Conservation (phyloP, 2,888 invertebrate species). For the Drosophila falleni region DNA sequence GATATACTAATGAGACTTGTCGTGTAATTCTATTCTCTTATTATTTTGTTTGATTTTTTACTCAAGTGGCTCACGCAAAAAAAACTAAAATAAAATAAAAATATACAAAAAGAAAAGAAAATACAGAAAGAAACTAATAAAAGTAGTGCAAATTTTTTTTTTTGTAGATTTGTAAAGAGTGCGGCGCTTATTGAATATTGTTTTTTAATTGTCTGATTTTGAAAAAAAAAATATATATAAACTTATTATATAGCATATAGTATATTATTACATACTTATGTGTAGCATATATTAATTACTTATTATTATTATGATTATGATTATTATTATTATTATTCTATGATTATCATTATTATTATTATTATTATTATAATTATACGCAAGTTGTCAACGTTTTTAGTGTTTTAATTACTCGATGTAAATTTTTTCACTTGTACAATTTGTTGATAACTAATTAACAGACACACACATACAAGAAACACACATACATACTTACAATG, state of each 20-base stretch:
- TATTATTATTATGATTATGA: slow-evolving; percentile 40
- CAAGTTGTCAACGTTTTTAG: slow-evolving; percentile 50
- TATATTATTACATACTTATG: slow-evolving; percentile 28
- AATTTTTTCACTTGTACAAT: slow-evolving; percentile 74
- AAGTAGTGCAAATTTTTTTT: slow-evolving; percentile 44
- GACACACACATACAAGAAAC: slow-evolving; percentile 17
- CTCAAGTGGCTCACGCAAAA: slow-evolving; percentile 25
- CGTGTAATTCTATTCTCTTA: slow-evolving; percentile 21
- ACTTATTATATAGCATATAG: slow-evolving; percentile 41
- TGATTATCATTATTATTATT: slow-evolving; percentile 34
- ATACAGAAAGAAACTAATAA: slow-evolving; percentile 15
- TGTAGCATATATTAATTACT: slow-evolving; percentile 42
- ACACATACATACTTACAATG: slow-evolving; percentile 32
- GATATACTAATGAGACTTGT: slow-evolving; percentile 20
- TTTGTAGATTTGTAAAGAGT: slow-evolving; percentile 47
- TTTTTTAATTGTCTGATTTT: slow-evolving; percentile 60
- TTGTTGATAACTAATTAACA: slow-evolving; percentile 57
- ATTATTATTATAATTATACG: slow-evolving; percentile 34
- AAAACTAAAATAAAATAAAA: slow-evolving; percentile 9
- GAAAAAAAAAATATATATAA: slow-evolving; percentile 20
- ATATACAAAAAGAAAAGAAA: slow-evolving; percentile 9
- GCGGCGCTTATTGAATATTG: slow-evolving; percentile 55
- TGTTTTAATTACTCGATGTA: slow-evolving; percentile 61
- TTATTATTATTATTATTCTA: slow-evolving; percentile 30
- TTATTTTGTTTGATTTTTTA: slow-evolving; percentile 3